These are phyloP conservation scores for Eueremaeus valkanovi DNA, from an alignment of 2,888 invertebrate genomes.

Conservation along the genomic window DNA sequence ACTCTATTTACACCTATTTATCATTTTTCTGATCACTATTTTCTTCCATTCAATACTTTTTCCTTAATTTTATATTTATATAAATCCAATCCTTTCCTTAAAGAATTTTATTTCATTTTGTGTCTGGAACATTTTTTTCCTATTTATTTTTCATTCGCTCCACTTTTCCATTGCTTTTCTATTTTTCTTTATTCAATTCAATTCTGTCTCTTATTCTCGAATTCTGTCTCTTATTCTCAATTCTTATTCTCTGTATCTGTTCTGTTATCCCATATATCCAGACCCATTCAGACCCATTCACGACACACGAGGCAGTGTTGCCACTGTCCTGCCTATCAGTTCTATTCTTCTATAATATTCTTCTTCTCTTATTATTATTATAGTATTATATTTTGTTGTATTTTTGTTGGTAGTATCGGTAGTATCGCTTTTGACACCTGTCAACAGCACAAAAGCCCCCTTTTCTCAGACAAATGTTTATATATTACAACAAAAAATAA, in stretches of 20 bases:
- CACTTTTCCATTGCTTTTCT: not conserved
- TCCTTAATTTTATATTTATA: not conserved
- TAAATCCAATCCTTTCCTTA: not conserved
- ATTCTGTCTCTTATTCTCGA: not conserved
- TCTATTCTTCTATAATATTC: not conserved
- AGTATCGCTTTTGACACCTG: not conserved
- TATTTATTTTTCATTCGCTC: no score
- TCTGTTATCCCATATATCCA: not conserved
- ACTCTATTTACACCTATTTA: not conserved
- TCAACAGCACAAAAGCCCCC: constrained; percentile 3
- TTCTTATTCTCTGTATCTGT: no score
- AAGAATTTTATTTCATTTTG: not conserved
- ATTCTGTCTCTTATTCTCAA: not conserved
- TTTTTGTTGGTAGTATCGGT: no score
- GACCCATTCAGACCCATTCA: no score
- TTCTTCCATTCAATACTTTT: not conserved
- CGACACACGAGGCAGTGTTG: constrained; percentile 23
- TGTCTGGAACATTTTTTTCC: not conserved
- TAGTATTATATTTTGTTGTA: not conserved
- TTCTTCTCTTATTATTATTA: not conserved
- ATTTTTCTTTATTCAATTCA: not conserved
- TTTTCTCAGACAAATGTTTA: not conserved
- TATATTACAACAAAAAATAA: not conserved
- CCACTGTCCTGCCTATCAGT: constrained; percentile 35
- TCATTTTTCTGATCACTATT: not conserved